Evolutionary conservation across 2,113 vertebrate genomes (phyloP), one percentile per base, ranked within the genome.

Genomic region (Clarias gariepinus): DNA sequence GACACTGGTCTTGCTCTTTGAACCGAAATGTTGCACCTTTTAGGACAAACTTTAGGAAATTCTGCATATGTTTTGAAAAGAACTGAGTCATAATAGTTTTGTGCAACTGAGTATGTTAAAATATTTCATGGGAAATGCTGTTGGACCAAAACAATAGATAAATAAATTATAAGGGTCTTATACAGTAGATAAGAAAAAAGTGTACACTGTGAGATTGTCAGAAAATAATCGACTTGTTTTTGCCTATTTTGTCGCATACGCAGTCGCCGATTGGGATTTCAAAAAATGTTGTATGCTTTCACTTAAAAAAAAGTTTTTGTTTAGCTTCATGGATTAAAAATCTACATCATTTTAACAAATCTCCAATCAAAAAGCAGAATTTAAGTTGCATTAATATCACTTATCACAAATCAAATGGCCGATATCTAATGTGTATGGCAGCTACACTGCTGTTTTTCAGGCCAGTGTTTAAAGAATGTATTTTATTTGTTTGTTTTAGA

Each of bases 401-500:
- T 21, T 33, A 41, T 71, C 68, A 41, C 28, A 4, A 28, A 8
- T 33, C 23, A 4, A 7, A 5, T 15, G 25, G 1, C 9, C n/a
- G 11, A 16, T 13, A 76, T 15, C 47, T 55, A 47, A 77, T n/a
- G 10, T 9, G 15, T n/a, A n/a, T n/a, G n/a, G n/a, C n/a, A n/a
- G n/a, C 23, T 55, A 16, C 52, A 28, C 5, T 53, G 41, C 21
- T 52, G 73, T 53, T 77, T 77, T 53, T 52, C 23, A 53, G 23
- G n/a, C 23, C 15, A 41, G 3, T 3, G 69, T 9, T 81, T 7
- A 76, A 30, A 13, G 25, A 23, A n/a, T 21, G 0, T 63, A 2
- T 36, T 52, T 30, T 52, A 41, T 84, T 5, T 53, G 11, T 69
- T 81, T 74, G 33, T 73, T 76, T 7, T 19, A 98, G 97, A 89